Evolutionary conservation across 2,113 vertebrate genomes (phyloP).

Genomic region (Cynoglossus semilaevis): DNA sequence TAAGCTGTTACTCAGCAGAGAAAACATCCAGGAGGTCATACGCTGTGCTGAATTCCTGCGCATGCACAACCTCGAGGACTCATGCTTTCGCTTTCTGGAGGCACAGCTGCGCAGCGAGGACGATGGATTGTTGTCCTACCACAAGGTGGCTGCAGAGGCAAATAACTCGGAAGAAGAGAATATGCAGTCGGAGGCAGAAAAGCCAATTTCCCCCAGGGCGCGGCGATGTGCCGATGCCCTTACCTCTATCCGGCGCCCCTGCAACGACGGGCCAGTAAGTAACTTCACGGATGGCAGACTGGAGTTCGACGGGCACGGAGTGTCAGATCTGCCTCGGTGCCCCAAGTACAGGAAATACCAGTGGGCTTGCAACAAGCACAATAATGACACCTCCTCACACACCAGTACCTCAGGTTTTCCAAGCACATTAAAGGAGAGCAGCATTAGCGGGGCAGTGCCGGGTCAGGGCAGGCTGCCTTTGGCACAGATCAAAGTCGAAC

Average conservation of each 20-base stretch:
- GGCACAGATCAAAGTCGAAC: constrained; percentile 92
- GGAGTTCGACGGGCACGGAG: constrained; percentile 84
- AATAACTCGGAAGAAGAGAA: constrained; percentile 87
- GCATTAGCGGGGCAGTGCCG: constrained; percentile 57
- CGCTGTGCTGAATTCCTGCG: constrained; percentile 96
- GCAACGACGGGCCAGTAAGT: constrained; percentile 77
- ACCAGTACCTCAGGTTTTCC: constrained; percentile 99
- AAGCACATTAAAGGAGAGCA: constrained; percentile 89
- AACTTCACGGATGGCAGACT: constrained; percentile 76
- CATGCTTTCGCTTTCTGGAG: constrained; percentile 98
- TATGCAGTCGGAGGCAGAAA: constrained; percentile 81
- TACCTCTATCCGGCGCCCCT: constrained; percentile 75
- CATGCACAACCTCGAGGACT: constrained; percentile 99
- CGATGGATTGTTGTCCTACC: constrained; percentile 86
- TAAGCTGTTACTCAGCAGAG: constrained; percentile 98
- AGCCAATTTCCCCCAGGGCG: constrained; percentile 80
- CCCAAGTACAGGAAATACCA: constrained; percentile 99
- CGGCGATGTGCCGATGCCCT: constrained; percentile 78
- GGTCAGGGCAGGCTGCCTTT: constrained; percentile 78
- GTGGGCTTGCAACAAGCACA: constrained; percentile 96
- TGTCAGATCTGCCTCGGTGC: constrained; percentile 85
- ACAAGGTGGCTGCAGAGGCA: constrained; percentile 79
- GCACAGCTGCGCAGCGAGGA: constrained; percentile 92
- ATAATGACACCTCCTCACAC: constrained; percentile 91
- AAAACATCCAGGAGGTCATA: constrained; percentile 99